Conservation (phyloP, 2,113 vertebrate species). For the Felis chaus region DNA sequence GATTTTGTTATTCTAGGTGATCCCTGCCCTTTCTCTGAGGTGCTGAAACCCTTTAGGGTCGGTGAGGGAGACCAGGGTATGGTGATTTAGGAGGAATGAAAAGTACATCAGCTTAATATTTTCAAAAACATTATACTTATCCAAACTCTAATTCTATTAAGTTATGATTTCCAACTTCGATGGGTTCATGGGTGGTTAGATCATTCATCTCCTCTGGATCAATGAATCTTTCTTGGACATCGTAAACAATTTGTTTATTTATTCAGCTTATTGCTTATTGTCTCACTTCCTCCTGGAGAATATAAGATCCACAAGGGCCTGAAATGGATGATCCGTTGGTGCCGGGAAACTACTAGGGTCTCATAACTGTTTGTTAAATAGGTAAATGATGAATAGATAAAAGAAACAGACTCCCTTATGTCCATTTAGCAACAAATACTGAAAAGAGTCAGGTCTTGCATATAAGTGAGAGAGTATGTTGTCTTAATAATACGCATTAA, state of each 20-base stretch:
- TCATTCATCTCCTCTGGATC: neutral
- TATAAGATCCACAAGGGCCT: neutral
- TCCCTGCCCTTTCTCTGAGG: neutral
- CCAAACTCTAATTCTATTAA: constrained; percentile 21
- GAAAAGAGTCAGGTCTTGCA: neutral
- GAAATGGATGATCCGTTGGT: neutral
- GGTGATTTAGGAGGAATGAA: constrained; percentile 34
- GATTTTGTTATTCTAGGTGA: neutral
- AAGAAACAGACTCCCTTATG: neutral
- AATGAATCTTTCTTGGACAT: constrained; percentile 31
- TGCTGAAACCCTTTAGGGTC: neutral
- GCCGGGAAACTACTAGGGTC: neutral
- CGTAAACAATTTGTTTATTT: neutral
- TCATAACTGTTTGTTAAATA: constrained; percentile 12
- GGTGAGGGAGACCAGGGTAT: neutral
- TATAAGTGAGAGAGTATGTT: neutral
- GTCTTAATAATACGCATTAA: neutral
- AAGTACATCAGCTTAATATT: neutral
- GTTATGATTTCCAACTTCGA: constrained; percentile 35
- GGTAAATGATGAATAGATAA: neutral
- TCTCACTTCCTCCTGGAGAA: neutral
- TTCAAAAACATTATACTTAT: constrained; percentile 32
- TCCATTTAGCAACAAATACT: neutral
- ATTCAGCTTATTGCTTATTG: neutral
- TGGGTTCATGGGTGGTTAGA: neutral